A percentile compares a stretch with the other conserved stretches of the same genome.
These are phyloP conservation scores for Rissa tridactyla DNA, from an alignment of 2,113 vertebrate species.

Conservation along the genomic window DNA sequence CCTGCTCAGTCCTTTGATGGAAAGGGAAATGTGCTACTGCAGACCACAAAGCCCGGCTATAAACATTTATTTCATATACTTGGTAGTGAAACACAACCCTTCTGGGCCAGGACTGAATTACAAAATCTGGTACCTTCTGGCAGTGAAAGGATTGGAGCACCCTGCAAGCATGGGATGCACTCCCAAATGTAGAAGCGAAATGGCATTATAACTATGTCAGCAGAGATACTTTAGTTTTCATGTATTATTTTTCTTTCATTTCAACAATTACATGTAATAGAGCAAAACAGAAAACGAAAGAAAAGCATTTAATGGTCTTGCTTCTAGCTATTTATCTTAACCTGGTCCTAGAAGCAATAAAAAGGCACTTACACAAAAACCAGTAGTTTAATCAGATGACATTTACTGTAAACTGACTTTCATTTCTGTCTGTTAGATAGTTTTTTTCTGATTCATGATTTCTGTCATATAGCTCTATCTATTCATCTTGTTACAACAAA, in stretches of 20 bases:
- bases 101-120: background rate
- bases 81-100: fast-evolving
- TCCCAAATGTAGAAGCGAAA: background rate
- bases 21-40: background rate
- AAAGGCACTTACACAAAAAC: background rate
- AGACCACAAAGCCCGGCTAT: background rate
- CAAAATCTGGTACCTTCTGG: background rate
- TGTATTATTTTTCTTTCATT: background rate
- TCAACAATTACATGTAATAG: background rate
- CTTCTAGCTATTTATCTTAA: background rate
- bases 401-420: background rate
- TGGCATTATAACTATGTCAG: background rate
- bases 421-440: background rate
- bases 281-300: background rate
- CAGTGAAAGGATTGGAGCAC: background rate
- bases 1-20: background rate
- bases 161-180: background rate
- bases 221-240: background rate
- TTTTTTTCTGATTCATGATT: background rate
- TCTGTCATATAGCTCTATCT: background rate
- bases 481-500: background rate
- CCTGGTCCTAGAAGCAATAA: background rate
- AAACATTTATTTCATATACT: background rate
- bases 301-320: background rate
- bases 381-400: background rate